Percentiles rank a stretch among this genome's conserved stretches.
Conservation (phyloP, 2,113 vertebrate genomes). For the Puntigrus tetrazona region DNA sequence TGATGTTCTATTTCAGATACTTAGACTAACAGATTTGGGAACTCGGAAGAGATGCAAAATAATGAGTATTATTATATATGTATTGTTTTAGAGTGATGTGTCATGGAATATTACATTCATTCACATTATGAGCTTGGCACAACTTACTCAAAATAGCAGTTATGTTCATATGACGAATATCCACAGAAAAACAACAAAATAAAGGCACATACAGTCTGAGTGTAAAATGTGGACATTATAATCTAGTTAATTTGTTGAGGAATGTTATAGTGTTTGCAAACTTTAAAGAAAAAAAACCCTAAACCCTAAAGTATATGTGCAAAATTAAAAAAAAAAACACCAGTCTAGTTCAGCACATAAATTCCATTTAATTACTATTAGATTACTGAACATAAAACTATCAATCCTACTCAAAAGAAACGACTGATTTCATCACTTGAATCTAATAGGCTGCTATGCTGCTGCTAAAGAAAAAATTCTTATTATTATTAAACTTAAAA, state of each 20-base stretch:
- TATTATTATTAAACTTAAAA: too few species aligned
- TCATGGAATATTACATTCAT: not conserved
- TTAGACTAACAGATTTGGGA: not conserved
- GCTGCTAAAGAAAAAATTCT: too few species aligned
- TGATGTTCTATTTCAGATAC: slow-evolving; percentile 10
- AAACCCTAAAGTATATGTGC: too few species aligned
- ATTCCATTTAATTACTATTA: too few species aligned
- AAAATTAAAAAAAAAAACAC: too few species aligned
- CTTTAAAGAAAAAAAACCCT: not conserved
- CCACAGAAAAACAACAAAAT: not conserved
- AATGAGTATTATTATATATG: not conserved
- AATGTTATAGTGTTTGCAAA: not conserved
- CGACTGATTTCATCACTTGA: too few species aligned
- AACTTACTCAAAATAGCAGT: not conserved
- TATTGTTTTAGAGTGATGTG: not conserved
- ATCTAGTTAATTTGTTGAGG: not conserved
- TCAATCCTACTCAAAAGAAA: too few species aligned
- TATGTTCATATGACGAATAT: not conserved
- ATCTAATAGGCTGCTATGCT: too few species aligned
- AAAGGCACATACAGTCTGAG: not conserved
- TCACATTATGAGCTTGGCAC: not conserved
- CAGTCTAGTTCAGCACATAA: too few species aligned
- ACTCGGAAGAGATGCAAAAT: not conserved
- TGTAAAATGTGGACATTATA: not conserved
- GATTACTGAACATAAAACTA: too few species aligned